phyloP scores from a whole-genome alignment of 35 echinoderm and acorn worm species.

The Hemicentrotus pulcherrimus region DNA sequence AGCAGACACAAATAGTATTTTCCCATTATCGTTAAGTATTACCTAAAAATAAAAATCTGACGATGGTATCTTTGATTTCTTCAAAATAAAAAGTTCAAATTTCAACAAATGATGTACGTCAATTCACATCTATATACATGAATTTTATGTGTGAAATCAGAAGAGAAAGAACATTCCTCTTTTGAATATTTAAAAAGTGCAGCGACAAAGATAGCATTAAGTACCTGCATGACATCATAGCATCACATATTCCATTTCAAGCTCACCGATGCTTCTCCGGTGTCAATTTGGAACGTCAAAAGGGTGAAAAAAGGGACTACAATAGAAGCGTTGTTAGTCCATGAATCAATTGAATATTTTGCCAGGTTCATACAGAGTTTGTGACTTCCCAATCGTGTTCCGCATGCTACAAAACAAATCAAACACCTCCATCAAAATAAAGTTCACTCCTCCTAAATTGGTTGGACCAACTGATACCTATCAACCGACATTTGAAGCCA shows the following conservation, averaged over 20 bases:
- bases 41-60: not conserved
- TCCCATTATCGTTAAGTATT: not conserved
- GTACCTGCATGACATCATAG: not conserved
- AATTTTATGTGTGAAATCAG: not conserved
- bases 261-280: not conserved
- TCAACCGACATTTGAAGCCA: not conserved
- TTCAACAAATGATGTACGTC: too few relatives aligned
- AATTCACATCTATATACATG: too few relatives aligned
- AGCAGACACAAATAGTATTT: not conserved
- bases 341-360: not conserved
- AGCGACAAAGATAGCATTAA: not conserved
- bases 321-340: constrained; percentile 3
- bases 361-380: not conserved
- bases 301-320: not conserved
- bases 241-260: not conserved
- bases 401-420: not conserved
- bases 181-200: not conserved
- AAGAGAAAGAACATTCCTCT: not conserved
- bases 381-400: not conserved
- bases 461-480: not conserved
- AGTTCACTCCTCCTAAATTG: not conserved
- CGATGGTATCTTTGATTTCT: too few relatives aligned
- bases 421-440: not conserved
- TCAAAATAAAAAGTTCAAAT: too few relatives aligned
- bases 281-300: not conserved